A percentile compares a stretch with the other conserved stretches of the same genome.
phyloP scores from a whole-genome alignment of 2,888 invertebrate genomes.

The Athalia rosae region DNA sequence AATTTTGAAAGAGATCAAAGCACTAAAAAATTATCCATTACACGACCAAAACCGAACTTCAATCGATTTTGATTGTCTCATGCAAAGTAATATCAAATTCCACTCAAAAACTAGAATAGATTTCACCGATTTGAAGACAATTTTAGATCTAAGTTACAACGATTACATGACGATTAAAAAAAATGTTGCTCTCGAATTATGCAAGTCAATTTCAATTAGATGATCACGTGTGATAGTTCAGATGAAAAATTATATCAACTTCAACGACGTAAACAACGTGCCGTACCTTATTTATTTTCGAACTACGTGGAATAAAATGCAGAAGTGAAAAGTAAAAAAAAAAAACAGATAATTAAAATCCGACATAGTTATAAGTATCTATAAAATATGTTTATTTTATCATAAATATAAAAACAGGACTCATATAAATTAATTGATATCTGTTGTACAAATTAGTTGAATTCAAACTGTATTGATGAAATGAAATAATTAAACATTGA shows the following conservation, averaged over 20 bases:
- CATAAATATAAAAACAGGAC: conserved; percentile 43
- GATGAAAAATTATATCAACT: conserved; percentile 6
- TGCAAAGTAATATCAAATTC: conserved; percentile 52
- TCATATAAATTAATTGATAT: conserved; percentile 26
- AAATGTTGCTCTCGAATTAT: conserved; percentile 52
- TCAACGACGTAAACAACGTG: conserved; percentile 6
- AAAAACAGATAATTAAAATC: conserved; percentile 4
- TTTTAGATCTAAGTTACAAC: conserved; percentile 55
- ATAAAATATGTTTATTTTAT: conserved; percentile 43
- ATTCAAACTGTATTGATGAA: conserved; percentile 1
- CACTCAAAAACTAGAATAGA: conserved; percentile 51
- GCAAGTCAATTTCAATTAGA: conserved; percentile 8
- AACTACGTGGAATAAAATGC: neutral
- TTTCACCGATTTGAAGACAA: conserved; percentile 50
- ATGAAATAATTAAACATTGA: conserved; percentile 1
- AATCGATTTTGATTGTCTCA: conserved; percentile 38
- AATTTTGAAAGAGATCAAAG: conserved; percentile 11
- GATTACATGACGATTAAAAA: conserved; percentile 59
- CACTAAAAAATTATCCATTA: neutral
- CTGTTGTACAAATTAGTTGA: conserved; percentile 20
- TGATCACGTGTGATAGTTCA: neutral
- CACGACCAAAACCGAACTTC: conserved; percentile 11
- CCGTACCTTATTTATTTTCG: conserved; percentile 13
- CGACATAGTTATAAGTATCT: conserved; percentile 28
- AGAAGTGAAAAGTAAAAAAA: neutral